These are phyloP conservation scores for Silurus glanis DNA, from an alignment of 2,113 vertebrate species.

Conservation along the genomic window DNA sequence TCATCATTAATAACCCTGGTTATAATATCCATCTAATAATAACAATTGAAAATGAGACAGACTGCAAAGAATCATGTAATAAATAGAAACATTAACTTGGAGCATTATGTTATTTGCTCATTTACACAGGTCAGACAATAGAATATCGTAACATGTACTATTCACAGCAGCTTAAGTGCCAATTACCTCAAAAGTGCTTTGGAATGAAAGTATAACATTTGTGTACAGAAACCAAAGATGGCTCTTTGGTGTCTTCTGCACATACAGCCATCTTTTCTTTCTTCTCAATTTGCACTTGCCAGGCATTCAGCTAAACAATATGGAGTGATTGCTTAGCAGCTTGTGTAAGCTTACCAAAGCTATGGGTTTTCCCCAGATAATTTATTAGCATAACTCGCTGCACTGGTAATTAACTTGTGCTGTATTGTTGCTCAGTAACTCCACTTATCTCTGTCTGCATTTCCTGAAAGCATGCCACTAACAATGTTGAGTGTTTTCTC, in stretches of 20 bases:
- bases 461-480: not conserved
- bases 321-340: not conserved
- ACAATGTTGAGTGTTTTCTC: not conserved
- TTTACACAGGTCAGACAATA: conserved; percentile 35
- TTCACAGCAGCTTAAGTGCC: not conserved
- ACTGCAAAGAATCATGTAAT: not conserved
- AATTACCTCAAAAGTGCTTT: not conserved
- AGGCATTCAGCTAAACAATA: not conserved
- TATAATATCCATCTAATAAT: not conserved
- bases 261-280: not conserved
- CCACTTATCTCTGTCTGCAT: not conserved
- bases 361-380: not conserved
- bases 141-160: not conserved
- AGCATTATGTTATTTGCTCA: not conserved
- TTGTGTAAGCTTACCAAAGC: not conserved
- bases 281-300: not conserved
- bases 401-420: not conserved
- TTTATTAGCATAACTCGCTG: not conserved
- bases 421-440: not conserved
- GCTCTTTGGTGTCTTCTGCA: not conserved
- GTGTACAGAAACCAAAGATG: not conserved
- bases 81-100: not conserved
- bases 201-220: not conserved
- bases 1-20: not conserved
- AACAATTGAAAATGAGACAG: not conserved